These are phyloP conservation scores for Sinotaia quadrata DNA, from an alignment of 2,888 invertebrate species.

Conservation along the genomic window DNA sequence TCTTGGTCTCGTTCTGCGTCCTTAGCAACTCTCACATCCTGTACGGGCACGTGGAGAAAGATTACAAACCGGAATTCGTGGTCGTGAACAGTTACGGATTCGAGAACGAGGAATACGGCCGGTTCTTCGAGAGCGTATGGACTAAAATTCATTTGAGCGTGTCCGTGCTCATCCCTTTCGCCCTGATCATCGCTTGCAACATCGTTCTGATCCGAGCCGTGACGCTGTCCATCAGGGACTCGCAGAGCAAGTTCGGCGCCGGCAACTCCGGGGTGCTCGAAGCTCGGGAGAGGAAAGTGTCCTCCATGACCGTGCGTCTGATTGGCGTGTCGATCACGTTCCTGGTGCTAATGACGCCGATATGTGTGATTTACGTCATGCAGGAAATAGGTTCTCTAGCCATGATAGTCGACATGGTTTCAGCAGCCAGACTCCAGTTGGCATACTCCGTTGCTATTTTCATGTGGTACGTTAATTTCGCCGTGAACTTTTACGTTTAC, in stretches of 20 bases:
- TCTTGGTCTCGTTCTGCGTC: background rate
- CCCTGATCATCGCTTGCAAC: background rate
- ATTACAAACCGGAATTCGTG: background rate
- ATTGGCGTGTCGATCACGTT: slow-evolving; percentile 12
- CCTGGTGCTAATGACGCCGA: background rate
- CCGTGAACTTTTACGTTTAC: slow-evolving; percentile 19
- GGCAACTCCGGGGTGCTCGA: background rate
- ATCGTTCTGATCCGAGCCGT: slow-evolving; percentile 1
- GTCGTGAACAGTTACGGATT: background rate
- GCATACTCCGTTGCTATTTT: background rate
- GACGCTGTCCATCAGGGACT: background rate
- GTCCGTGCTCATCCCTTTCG: slow-evolving; percentile 4
- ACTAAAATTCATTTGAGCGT: background rate
- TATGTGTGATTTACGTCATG: background rate
- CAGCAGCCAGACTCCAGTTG: background rate
- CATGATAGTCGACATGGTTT: background rate
- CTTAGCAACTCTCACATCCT: slow-evolving; percentile 5
- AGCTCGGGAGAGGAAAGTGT: background rate
- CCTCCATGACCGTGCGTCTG: slow-evolving; percentile 8
- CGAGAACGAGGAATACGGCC: slow-evolving; percentile 1
- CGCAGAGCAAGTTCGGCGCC: background rate
- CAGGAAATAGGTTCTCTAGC: background rate
- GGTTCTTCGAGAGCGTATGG: slow-evolving; percentile 10
- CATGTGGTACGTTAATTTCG: background rate
- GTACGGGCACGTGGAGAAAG: background rate